Evolutionary conservation across 2,888 invertebrate genomes (phyloP), one percentile per base, ranked within the genome.

Genomic region (Poecilus cupreus): DNA sequence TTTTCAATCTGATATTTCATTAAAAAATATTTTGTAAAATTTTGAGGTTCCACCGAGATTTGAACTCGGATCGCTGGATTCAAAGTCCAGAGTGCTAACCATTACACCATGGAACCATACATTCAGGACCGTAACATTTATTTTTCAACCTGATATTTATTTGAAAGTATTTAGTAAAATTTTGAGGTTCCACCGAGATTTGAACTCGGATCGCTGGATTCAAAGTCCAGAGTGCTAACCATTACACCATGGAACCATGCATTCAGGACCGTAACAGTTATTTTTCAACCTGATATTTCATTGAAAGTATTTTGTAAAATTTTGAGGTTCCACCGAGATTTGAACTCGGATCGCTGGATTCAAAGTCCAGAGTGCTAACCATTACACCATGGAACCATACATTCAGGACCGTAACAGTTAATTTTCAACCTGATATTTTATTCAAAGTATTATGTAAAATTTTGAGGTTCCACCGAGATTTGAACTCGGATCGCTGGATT

Each of bases 61-160:
- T 93, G 93, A 93, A 93, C 93, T 93, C 93, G 93, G 93, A 93
- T 93, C 93, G 93, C 93, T 93, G 93, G 93, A 93, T 93, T 93
- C 93, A 93, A 91, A 93, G 93, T 93, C 93, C 93, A 93, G 92
- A 93, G 93, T 93, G 93, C 93, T 93, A 92, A 93, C 93, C 93
- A 91, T 93, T 93, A 93, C 93, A 93, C 93, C 93, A 93, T 93
- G 92, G 92, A 90, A 92, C 93, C 93, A 8, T 2, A 6, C 8
- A 8, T 32, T 32, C 1, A 32, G 5, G 4, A 3, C n/a, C n/a
- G n/a, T n/a, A n/a, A n/a, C n/a, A 32, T n/a, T n/a, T n/a, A n/a
- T n/a, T n/a, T n/a, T n/a, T n/a, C n/a, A n/a, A n/a, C n/a, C n/a
- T n/a, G n/a, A n/a, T n/a, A n/a, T n/a, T n/a, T n/a, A n/a, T n/a